These are phyloP conservation scores for Nannospalax galili DNA, from an alignment of 2,113 vertebrate species.

Conservation along the genomic window DNA sequence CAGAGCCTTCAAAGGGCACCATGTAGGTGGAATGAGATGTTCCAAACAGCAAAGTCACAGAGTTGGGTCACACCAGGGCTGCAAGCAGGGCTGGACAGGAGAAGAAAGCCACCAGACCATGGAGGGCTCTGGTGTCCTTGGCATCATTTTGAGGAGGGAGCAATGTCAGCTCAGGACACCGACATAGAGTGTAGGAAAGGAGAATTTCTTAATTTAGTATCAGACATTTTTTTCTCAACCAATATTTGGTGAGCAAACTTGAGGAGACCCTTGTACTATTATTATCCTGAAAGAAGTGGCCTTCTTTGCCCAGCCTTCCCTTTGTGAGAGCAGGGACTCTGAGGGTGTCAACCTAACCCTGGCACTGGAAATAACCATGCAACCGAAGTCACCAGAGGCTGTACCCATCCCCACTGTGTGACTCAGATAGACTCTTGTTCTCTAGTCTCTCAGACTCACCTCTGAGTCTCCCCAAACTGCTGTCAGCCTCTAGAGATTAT, in stretches of 20 bases:
- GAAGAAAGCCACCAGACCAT: neutral
- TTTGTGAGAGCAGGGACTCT: neutral
- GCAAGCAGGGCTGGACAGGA: neutral
- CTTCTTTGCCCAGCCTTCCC: neutral
- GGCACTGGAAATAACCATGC: neutral
- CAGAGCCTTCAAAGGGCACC: neutral
- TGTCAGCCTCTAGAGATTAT: neutral
- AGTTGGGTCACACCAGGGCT: neutral
- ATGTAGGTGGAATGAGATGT: neutral
- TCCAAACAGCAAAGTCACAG: neutral
- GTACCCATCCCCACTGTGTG: neutral
- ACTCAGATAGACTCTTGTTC: neutral
- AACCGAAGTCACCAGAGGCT: neutral
- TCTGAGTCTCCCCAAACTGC: neutral
- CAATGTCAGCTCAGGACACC: neutral
- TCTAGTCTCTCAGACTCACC: neutral
- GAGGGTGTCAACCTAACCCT: neutral
- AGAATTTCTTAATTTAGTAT: conserved; percentile 54
- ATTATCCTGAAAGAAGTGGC: conserved; percentile 25
- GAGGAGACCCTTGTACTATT: conserved; percentile 45
- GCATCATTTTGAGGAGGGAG: neutral
- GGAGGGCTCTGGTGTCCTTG: neutral
- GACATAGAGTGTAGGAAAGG: neutral
- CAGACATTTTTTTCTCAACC: conserved; percentile 33
- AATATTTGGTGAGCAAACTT: conserved; percentile 73